These are phyloP conservation scores for Lindbergichthys nudifrons DNA, from an alignment of 2,797 vertebrate species.

Conservation along the genomic window DNA sequence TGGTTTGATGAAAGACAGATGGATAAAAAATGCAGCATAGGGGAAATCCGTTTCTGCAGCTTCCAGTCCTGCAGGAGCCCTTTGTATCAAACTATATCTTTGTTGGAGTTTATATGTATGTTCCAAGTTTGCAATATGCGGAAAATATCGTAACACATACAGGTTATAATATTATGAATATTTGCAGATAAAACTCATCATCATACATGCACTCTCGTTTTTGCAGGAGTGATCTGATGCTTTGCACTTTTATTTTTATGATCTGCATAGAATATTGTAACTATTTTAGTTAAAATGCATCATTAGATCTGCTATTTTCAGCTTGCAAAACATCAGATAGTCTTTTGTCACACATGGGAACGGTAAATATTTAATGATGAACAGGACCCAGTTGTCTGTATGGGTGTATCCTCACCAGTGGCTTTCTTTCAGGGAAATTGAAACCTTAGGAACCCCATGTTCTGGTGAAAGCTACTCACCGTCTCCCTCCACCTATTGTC, in stretches of 20 bases:
- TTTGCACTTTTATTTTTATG: neutral
- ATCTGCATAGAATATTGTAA: neutral
- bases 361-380: neutral
- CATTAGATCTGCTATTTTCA: neutral
- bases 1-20: slow-evolving; percentile 5
- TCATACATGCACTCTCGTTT: neutral
- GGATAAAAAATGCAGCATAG: slow-evolving; percentile 5
- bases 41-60: neutral
- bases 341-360: neutral
- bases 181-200: neutral
- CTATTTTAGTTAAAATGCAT: neutral
- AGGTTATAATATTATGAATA: neutral
- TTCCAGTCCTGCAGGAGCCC: neutral
- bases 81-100: neutral
- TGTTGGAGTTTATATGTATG: neutral
- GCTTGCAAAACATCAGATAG: neutral
- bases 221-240: neutral
- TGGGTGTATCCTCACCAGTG: neutral
- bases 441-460: neutral
- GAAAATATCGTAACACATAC: neutral
- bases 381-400: no score
- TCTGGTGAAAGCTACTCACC: neutral
- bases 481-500: neutral
- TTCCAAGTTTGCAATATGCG: neutral
- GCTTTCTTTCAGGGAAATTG: neutral